A percentile compares a stretch with the other conserved stretches of the same genome.
These are phyloP conservation scores for Ctenodactylus gundi DNA, from an alignment of 2,113 vertebrate genomes.

Conservation along the genomic window DNA sequence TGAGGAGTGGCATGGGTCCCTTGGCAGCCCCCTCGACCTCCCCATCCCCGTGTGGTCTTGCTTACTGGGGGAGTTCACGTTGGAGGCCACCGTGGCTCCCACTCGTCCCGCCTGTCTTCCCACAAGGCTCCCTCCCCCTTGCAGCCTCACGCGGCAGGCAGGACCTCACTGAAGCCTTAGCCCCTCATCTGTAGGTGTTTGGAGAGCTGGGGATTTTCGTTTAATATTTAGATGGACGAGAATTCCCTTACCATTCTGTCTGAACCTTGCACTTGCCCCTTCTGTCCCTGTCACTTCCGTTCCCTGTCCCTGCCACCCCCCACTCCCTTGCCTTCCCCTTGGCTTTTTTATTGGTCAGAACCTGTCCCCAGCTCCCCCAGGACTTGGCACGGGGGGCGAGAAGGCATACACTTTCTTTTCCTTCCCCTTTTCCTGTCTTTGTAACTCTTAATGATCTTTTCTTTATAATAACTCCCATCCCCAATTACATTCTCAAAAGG, in stretches of 20 bases:
- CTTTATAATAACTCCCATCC: slow-evolving; percentile 58
- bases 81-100: rapidly evolving
- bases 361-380: not conserved
- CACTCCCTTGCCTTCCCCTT: not conserved
- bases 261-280: not conserved
- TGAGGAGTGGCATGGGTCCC: not conserved
- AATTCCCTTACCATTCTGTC: not conserved
- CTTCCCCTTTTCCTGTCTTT: slow-evolving; percentile 30
- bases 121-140: too few relatives aligned
- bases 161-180: too few relatives aligned
- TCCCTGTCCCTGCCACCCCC: too few relatives aligned
- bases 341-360: not conserved
- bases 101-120: not conserved
- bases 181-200: not conserved
- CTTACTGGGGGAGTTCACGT: not conserved
- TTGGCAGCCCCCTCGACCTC: not conserved
- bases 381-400: not conserved
- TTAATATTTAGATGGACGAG: not conserved
- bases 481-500: slow-evolving; percentile 69
- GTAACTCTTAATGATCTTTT: slow-evolving; percentile 63
- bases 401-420: not conserved
- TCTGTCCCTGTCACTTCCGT: not conserved
- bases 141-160: not conserved
- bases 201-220: not conserved
- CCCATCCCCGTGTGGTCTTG: too few relatives aligned